Conservation (phyloP, 1,140 invertebrate species). For the Chymomyza costata region DNA sequence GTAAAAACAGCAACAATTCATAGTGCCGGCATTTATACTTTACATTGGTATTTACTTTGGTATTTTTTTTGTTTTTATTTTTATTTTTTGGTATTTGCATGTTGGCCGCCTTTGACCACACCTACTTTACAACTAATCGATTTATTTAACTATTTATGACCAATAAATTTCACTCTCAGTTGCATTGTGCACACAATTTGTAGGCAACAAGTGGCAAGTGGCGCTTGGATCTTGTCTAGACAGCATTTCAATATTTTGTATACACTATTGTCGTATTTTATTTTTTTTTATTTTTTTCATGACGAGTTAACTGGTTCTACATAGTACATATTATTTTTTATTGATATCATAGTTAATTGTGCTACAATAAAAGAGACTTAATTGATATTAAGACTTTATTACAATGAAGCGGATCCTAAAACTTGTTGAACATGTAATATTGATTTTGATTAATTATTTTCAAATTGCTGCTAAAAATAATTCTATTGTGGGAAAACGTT, state of each 20-base stretch:
- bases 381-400: no score
- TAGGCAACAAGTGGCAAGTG: conserved; percentile 30
- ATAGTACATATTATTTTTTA: no score
- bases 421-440: no score
- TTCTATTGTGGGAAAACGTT: no score
- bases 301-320: no score
- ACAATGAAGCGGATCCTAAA: no score
- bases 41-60: conserved; percentile 19
- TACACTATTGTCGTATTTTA: conserved; percentile 40
- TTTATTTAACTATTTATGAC: conserved; percentile 65
- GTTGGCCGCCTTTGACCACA: conserved; percentile 53
- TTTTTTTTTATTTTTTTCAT: conserved; percentile 38
- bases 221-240: conserved; percentile 21
- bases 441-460: no score
- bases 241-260: conserved; percentile 54
- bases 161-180: conserved; percentile 70
- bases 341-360: no score
- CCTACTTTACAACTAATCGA: conserved; percentile 63
- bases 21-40: conserved; percentile 15
- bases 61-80: conserved; percentile 39
- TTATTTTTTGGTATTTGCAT: no score
- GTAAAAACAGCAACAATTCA: background rate
- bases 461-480: no score
- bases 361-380: no score
- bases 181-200: conserved; percentile 29